A percentile compares a stretch with the other conserved stretches of the same genome.
Evolutionary conservation across 1,140 invertebrate genomes (phyloP).

Genomic region (Leptopilina boulardi): DNA sequence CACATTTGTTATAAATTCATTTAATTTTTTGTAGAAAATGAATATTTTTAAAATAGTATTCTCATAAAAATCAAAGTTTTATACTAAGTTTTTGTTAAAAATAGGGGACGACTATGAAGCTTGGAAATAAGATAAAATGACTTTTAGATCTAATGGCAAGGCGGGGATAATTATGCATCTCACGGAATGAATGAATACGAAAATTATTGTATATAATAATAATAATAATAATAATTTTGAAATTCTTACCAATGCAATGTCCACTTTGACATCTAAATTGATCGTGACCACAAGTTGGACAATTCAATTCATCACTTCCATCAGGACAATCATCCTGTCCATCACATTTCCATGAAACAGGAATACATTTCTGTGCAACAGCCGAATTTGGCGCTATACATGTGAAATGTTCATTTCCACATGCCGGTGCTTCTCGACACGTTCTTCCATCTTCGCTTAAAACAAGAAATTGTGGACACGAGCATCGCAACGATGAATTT

Average conservation of each 20-base stretch:
- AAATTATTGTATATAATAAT: slow-evolving; percentile 20
- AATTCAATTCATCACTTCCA: slow-evolving; percentile 87
- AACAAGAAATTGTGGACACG: slow-evolving; percentile 86
- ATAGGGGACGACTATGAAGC: no score
- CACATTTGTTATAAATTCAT: no score
- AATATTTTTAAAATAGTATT: no score
- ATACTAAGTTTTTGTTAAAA: no score
- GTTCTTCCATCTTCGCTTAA: slow-evolving; percentile 82
- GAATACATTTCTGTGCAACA: slow-evolving; percentile 85
- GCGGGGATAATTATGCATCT: no score
- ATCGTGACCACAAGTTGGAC: slow-evolving; percentile 79
- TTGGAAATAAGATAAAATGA: no score
- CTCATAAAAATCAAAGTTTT: no score
- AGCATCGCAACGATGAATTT: slow-evolving; percentile 78
- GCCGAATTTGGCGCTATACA: slow-evolving; percentile 78
- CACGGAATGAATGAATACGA: no score
- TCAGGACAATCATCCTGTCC: slow-evolving; percentile 89
- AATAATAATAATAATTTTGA: no score
- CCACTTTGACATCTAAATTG: slow-evolving; percentile 86
- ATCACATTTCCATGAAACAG: slow-evolving; percentile 89
- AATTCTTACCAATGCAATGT: slow-evolving; percentile 83
- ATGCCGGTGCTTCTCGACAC: slow-evolving; percentile 84
- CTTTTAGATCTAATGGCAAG: no score
- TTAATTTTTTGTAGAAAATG: no score
- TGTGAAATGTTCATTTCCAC: slow-evolving; percentile 86